Evolutionary conservation across 1,140 invertebrate genomes (phyloP).

Genomic region (Brachionus calyciflorus): DNA sequence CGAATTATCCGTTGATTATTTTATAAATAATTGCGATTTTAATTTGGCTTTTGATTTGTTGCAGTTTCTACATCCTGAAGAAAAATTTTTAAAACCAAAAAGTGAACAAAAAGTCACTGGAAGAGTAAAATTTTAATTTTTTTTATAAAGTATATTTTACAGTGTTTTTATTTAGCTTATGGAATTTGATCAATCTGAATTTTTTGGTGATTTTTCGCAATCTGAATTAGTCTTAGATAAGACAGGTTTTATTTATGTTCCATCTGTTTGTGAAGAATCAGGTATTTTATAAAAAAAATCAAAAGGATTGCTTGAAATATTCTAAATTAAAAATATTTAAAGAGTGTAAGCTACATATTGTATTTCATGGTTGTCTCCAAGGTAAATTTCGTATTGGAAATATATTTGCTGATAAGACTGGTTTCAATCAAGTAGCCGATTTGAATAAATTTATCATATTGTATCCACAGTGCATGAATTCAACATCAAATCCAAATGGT

Average conservation of each 20-base stretch:
- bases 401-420: slow-evolving; percentile 54
- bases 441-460: slow-evolving; percentile 60
- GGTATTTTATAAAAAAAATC: slow-evolving; percentile 22
- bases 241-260: slow-evolving; percentile 56
- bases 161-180: slow-evolving; percentile 47
- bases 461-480: slow-evolving; percentile 57
- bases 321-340: slow-evolving; percentile 42
- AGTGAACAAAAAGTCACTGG: background rate
- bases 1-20: slow-evolving; percentile 47
- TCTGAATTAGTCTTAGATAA: slow-evolving; percentile 53
- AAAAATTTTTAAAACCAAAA: slow-evolving; percentile 45
- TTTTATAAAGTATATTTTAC: no score
- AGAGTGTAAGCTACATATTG: slow-evolving; percentile 58
- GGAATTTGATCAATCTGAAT: slow-evolving; percentile 55
- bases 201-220: slow-evolving; percentile 50
- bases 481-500: slow-evolving; percentile 53
- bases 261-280: slow-evolving; percentile 52
- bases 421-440: slow-evolving; percentile 60
- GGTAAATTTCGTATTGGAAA: slow-evolving; percentile 55
- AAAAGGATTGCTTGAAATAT: no score
- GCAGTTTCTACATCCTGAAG: slow-evolving; percentile 56
- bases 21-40: slow-evolving; percentile 58
- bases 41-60: slow-evolving; percentile 57
- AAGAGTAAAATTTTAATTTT: no score
- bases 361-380: slow-evolving; percentile 60